Conservation (phyloP, 1,140 invertebrate species). For the Hycleus cichorii region DNA sequence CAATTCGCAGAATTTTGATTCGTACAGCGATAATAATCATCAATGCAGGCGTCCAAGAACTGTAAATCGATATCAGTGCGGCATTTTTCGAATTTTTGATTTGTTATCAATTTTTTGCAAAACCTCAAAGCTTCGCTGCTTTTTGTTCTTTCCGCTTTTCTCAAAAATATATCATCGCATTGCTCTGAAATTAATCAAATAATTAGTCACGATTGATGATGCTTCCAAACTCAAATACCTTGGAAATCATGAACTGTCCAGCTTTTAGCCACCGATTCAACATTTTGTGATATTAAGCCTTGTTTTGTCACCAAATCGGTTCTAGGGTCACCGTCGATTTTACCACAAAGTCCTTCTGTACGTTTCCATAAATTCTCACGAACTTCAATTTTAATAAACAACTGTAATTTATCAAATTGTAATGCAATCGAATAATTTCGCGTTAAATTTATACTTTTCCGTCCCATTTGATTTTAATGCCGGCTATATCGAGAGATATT, state of each 20-base stretch:
- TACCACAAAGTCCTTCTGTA: slow-evolving; percentile 74
- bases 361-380: slow-evolving; percentile 65
- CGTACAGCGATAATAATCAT: slow-evolving; percentile 69
- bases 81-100: no score
- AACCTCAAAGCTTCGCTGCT: no score
- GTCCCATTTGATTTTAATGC: slow-evolving; percentile 71
- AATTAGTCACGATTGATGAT: no score
- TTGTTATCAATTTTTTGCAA: no score
- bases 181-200: no score
- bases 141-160: no score
- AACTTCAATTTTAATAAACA: slow-evolving; percentile 35
- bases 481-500: slow-evolving; percentile 57
- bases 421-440: no score
- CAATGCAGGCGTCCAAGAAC: slow-evolving; percentile 59
- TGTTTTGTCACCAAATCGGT: slow-evolving; percentile 64
- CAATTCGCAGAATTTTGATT: slow-evolving; percentile 52
- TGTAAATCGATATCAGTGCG: no score
- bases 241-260: slow-evolving; percentile 60
- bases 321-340: slow-evolving; percentile 57
- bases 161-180: no score
- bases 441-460: slow-evolving; percentile 23
- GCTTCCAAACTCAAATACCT: neutral
- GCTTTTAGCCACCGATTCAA: slow-evolving; percentile 51
- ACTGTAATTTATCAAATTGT: neutral
- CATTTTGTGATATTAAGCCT: slow-evolving; percentile 43